Percentiles rank a stretch among this genome's conserved stretches.
These are phyloP conservation scores for Deilephila elpenor DNA, from an alignment of 2,888 invertebrate species.

Conservation along the genomic window DNA sequence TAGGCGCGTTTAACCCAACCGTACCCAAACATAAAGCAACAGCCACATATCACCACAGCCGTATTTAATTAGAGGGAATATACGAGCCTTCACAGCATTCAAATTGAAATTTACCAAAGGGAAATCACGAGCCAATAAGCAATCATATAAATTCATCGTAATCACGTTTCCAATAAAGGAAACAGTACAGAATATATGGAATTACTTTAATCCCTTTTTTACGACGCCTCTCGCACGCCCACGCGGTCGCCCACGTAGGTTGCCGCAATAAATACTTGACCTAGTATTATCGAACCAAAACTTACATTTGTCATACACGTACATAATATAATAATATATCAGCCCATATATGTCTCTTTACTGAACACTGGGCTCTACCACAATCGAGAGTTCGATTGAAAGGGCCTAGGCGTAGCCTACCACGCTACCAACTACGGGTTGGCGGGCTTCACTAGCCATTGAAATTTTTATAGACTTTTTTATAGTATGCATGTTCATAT, in stretches of 20 bases:
- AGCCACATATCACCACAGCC: background rate
- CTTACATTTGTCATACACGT: constrained; percentile 21
- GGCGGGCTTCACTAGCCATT: too few species aligned
- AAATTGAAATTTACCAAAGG: constrained; percentile 16
- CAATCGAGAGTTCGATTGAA: too few species aligned
- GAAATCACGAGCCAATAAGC: constrained; percentile 13
- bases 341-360: background rate
- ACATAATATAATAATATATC: background rate
- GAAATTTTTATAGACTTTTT: too few species aligned
- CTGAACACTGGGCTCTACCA: background rate
- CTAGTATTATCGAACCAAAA: constrained; percentile 23
- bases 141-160: constrained; percentile 32
- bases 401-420: too few species aligned
- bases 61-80: constrained; percentile 11
- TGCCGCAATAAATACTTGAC: constrained; percentile 35
- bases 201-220: constrained; percentile 40
- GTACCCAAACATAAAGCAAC: background rate
- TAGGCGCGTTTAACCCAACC: background rate
- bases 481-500: too few species aligned
- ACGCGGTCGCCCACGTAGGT: constrained; percentile 37
- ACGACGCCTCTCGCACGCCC: constrained; percentile 38
- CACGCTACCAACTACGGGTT: too few species aligned
- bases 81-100: background rate
- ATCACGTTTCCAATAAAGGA: constrained; percentile 33
- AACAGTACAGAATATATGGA: constrained; percentile 31